phyloP scores from a whole-genome alignment of 2,888 invertebrate genomes.

The Lomographa bimaculata region DNA sequence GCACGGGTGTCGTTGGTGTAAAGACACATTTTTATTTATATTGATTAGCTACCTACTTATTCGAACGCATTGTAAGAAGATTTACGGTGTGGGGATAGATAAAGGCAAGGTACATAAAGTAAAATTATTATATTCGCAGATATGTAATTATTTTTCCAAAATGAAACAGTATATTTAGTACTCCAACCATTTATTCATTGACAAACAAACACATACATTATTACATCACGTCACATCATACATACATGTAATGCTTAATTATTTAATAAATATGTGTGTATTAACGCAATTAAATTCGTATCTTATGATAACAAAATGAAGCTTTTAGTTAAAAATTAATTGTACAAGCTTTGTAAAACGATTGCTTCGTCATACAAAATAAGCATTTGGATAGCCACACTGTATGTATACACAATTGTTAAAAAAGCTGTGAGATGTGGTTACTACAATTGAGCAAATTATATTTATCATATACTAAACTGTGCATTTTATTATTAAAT shows the following conservation, averaged over 20 bases:
- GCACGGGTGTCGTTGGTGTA: too few species aligned
- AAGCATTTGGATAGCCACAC: slow-evolving; percentile 12
- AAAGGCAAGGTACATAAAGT: too few species aligned
- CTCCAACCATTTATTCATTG: slow-evolving; percentile 34
- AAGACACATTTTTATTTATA: too few species aligned
- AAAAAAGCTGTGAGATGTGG: slow-evolving; percentile 37
- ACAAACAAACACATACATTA: slow-evolving; percentile 22
- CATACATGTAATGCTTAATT: slow-evolving; percentile 10
- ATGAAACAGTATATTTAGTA: slow-evolving; percentile 27
- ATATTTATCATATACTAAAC: slow-evolving; percentile 39
- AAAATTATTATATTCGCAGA: too few species aligned
- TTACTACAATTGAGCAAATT: slow-evolving; percentile 62
- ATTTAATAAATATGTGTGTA: slow-evolving; percentile 8
- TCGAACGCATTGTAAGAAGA: too few species aligned
- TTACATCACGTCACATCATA: slow-evolving; percentile 16
- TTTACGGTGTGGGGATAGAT: too few species aligned
- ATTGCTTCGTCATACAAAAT: slow-evolving; percentile 13
- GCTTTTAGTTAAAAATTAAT: slow-evolving; percentile 11
- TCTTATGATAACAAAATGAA: slow-evolving; percentile 7
- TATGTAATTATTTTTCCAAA: too few species aligned
- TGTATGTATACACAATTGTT: slow-evolving; percentile 20
- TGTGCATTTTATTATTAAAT: slow-evolving; percentile 41
- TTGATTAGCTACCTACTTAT: too few species aligned
- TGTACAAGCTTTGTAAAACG: slow-evolving; percentile 9
- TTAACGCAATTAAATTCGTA: slow-evolving; percentile 24